phyloP scores from a whole-genome alignment of 1,140 invertebrate species.

The Mesaphorura yosii region DNA sequence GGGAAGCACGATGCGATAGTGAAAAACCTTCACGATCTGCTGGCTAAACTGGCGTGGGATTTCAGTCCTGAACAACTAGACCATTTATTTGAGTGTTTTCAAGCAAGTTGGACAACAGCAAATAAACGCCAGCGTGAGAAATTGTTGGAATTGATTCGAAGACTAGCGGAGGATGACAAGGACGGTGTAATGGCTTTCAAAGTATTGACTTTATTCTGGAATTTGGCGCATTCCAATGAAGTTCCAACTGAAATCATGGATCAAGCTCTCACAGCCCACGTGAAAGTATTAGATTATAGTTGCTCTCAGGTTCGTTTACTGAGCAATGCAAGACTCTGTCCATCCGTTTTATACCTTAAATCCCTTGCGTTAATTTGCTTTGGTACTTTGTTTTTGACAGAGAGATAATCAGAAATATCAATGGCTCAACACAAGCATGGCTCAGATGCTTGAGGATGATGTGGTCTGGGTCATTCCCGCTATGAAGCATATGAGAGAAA shows the following conservation, averaged over 20 bases:
- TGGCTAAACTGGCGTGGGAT: slow-evolving; percentile 95
- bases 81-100: slow-evolving; percentile 92
- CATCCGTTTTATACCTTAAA: too few relatives aligned
- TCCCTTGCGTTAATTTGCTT: too few relatives aligned
- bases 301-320: slow-evolving; percentile 81
- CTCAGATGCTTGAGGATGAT: slow-evolving; percentile 77
- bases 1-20: slow-evolving; percentile 92
- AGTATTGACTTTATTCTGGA: slow-evolving; percentile 94
- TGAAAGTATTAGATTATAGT: slow-evolving; percentile 96
- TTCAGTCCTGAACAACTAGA: slow-evolving; percentile 94
- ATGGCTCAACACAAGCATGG: slow-evolving; percentile 91
- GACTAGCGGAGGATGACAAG: slow-evolving; percentile 94
- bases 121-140: slow-evolving; percentile 93
- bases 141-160: slow-evolving; percentile 82
- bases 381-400: slow-evolving; percentile 45
- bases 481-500: slow-evolving; percentile 89
- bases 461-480: slow-evolving; percentile 80
- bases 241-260: slow-evolving; percentile 96
- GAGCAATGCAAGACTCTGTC: too few relatives aligned
- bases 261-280: slow-evolving; percentile 84
- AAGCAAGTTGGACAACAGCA: slow-evolving; percentile 90
- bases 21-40: slow-evolving; percentile 90
- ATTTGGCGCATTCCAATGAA: slow-evolving; percentile 89
- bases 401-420: slow-evolving; percentile 89
- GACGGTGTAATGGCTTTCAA: slow-evolving; percentile 98